These are phyloP conservation scores for Anomalospiza imberbis DNA, from an alignment of 2,797 vertebrate species.

Conservation along the genomic window DNA sequence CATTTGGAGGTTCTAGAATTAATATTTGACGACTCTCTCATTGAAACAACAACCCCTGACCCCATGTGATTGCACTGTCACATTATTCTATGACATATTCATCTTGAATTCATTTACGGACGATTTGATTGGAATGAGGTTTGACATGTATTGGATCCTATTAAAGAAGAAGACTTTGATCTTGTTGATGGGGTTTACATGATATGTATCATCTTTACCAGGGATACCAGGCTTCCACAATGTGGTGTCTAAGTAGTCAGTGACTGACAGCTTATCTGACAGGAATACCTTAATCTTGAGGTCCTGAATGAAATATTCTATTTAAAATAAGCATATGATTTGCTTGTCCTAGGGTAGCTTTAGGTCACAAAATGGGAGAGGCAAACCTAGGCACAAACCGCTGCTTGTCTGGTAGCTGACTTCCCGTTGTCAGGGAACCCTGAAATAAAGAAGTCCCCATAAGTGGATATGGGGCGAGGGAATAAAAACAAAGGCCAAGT, in stretches of 20 bases:
- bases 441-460: neutral
- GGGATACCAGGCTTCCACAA: constrained; percentile 75
- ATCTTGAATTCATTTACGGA: constrained; percentile 82
- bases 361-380: constrained; percentile 32
- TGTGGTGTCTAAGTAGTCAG: constrained; percentile 70
- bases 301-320: constrained; percentile 75
- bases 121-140: constrained; percentile 81
- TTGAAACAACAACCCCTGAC: constrained; percentile 81
- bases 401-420: neutral
- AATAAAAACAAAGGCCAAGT: neutral
- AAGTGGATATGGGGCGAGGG: neutral
- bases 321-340: constrained; percentile 77
- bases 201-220: constrained; percentile 80
- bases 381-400: neutral
- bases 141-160: constrained; percentile 80
- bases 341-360: constrained; percentile 47
- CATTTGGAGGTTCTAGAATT: constrained; percentile 79
- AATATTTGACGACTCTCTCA: constrained; percentile 82
- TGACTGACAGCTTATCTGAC: constrained; percentile 78
- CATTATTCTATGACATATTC: constrained; percentile 83
- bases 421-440: neutral
- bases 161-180: constrained; percentile 81
- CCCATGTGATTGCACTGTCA: constrained; percentile 80
- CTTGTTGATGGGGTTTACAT: constrained; percentile 81
- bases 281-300: constrained; percentile 80